Evolutionary conservation across 2,888 invertebrate genomes (phyloP), one percentile per base, ranked within the genome.

Genomic region (Tenthredo livida): DNA sequence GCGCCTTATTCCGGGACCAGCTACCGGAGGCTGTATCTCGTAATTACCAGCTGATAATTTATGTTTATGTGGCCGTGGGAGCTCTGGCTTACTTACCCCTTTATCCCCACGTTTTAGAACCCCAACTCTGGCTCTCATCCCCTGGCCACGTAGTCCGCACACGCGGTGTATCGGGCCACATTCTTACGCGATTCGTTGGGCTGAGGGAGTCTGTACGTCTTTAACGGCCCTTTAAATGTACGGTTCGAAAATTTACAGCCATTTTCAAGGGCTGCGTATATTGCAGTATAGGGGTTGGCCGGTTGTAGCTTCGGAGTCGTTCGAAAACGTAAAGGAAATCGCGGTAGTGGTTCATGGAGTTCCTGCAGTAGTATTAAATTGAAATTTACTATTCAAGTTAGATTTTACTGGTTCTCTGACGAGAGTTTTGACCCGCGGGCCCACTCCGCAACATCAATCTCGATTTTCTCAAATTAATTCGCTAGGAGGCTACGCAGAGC

Each of bases 11-110:
- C 70, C 67, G 37, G 58, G 67, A 43, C 37, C 80, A 43, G 72
- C 50, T 43, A 43, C 83, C 67, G 87, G 89, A 88, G 87, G 88
- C 88, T 91, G 92, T 93, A 92, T 92, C 92, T 92, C 91, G 93
- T 93, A 93, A 93, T 93, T 93, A 93, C 93, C 93, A 93, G 91
- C 92, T 93, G 93, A 93, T 93, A 93, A 93, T 93, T 93, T 93
- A 93, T 93, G 93, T 93, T 93, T 93, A 93, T 93, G 93, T 90
- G 92, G 90, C 91, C 88, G 88, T 88, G 87, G 88, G 87, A 90
- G 89, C 88, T 88, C 89, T 86, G 89, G 90, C 90, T 91, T 89
- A 90, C 91, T 92, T 91, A 92, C 92, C 93, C 93, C 91, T 93
- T 93, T 92, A 87, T 88, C 88, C 84, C 80, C 86, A 85, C 86